Conservation (phyloP, 35 echinoderm and acorn worm genomes). For the Strongylocentrotus purpuratus region DNA sequence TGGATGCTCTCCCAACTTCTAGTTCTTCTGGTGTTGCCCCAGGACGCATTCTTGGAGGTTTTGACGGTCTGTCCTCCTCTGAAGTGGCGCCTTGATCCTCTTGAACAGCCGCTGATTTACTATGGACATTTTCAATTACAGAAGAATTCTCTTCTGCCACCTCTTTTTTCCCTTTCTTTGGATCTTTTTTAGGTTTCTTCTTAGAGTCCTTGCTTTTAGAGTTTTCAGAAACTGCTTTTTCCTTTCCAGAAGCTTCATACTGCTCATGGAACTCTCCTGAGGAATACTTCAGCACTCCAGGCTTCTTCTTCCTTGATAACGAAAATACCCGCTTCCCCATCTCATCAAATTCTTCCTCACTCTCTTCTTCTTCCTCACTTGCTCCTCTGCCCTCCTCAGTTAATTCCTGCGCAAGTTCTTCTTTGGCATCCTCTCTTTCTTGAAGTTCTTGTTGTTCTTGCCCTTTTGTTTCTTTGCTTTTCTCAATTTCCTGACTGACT, state of each 20-base stretch:
- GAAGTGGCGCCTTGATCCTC: background rate
- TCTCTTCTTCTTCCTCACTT: background rate
- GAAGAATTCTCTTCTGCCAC: background rate
- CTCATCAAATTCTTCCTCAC: slow-evolving; percentile 28
- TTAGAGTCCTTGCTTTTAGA: slow-evolving; percentile 2
- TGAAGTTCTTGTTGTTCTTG: background rate
- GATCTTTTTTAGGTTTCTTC: slow-evolving; percentile 17
- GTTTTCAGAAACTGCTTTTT: background rate
- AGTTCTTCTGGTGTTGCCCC: slow-evolving; percentile 23
- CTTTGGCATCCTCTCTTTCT: background rate
- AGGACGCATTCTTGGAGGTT: slow-evolving; percentile 45
- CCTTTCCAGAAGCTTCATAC: background rate
- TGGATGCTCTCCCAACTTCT: slow-evolving; percentile 31
- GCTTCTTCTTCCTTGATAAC: slow-evolving; percentile 37
- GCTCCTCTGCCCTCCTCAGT: background rate
- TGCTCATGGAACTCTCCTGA: slow-evolving; percentile 41
- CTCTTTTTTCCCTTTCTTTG: slow-evolving; percentile 37
- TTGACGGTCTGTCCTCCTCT: slow-evolving; percentile 22
- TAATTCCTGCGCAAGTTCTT: background rate
- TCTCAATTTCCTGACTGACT: background rate
- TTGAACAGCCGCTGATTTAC: background rate
- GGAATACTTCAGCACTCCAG: slow-evolving; percentile 29
- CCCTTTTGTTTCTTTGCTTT: background rate
- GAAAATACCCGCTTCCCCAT: slow-evolving; percentile 48
- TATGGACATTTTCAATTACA: background rate